phyloP scores from a whole-genome alignment of 1,140 invertebrate species.

The Drosophila pruinosa region DNA sequence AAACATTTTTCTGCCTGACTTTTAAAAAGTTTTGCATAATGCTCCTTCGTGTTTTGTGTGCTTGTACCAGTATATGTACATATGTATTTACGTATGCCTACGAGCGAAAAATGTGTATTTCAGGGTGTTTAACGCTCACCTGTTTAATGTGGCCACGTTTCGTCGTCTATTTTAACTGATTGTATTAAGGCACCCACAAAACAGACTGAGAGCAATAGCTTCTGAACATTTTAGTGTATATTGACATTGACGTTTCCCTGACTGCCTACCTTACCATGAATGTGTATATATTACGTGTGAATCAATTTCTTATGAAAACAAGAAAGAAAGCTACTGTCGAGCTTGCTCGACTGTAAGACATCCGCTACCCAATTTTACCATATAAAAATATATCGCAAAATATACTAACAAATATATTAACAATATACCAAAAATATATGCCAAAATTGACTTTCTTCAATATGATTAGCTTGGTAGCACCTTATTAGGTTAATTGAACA shows the following conservation, averaged over 20 bases:
- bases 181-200: constrained; percentile 58
- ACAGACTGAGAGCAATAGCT: constrained; percentile 32
- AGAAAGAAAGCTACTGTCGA: constrained; percentile 13
- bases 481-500: too few relatives aligned
- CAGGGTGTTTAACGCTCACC: constrained; percentile 59
- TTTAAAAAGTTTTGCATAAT: constrained; percentile 76
- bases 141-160: constrained; percentile 65
- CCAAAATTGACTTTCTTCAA: too few relatives aligned
- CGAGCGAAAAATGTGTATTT: too few relatives aligned
- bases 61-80: constrained; percentile 1
- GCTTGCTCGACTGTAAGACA: too few relatives aligned
- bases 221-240: constrained; percentile 40
- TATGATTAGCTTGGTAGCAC: too few relatives aligned
- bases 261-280: constrained; percentile 13
- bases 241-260: constrained; percentile 66
- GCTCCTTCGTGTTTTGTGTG: constrained; percentile 37
- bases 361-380: too few relatives aligned
- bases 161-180: constrained; percentile 72
- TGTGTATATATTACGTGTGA: not conserved
- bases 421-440: too few relatives aligned
- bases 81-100: constrained; percentile 6
- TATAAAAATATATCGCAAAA: too few relatives aligned
- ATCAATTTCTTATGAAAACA: constrained; percentile 40
- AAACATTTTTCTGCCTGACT: constrained; percentile 79
- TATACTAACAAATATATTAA: too few relatives aligned